A percentile compares a stretch with the other conserved stretches of the same genome.
Conservation (phyloP, 2,888 invertebrate species). For the Volucella inanis region DNA sequence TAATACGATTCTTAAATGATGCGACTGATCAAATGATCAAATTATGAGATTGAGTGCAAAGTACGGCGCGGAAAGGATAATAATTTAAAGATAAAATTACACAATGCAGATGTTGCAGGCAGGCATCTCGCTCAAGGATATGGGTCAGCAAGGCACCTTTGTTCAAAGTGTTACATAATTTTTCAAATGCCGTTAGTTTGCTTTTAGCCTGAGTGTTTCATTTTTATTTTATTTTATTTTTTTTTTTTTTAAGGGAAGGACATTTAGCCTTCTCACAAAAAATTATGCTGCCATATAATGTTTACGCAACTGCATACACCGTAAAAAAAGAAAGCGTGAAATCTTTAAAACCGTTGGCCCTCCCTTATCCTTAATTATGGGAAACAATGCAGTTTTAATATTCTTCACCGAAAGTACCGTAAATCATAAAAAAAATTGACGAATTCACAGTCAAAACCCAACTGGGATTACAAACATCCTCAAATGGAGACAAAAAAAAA, state of each 20-base stretch:
- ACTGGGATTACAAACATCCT: constrained; percentile 23
- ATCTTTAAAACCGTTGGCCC: constrained; percentile 38
- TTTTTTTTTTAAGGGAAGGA: constrained; percentile 38
- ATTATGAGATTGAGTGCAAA: constrained; percentile 65
- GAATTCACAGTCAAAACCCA: constrained; percentile 65
- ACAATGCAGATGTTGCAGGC: constrained; percentile 69
- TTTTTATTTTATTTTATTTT: constrained; percentile 48
- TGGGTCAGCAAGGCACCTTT: constrained; percentile 58
- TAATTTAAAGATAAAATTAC: constrained; percentile 73
- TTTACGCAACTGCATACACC: constrained; percentile 18
- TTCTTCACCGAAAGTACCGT: constrained; percentile 51
- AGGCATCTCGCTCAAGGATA: constrained; percentile 62
- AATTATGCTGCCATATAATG: constrained; percentile 7
- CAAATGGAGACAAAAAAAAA: constrained; percentile 15
- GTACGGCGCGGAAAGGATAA: constrained; percentile 68
- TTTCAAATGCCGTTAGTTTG: constrained; percentile 54
- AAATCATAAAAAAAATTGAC: constrained; percentile 71
- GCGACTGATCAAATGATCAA: constrained; percentile 67
- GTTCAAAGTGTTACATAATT: constrained; percentile 65
- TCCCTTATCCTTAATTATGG: constrained; percentile 41
- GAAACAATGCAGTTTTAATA: constrained; percentile 39
- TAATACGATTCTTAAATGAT: constrained; percentile 56
- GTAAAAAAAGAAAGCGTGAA: constrained; percentile 30
- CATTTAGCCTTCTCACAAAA: constrained; percentile 59
- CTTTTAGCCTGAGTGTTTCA: constrained; percentile 22